Conservation (phyloP, 92 coral and sea anemone genomes). For the Actinostola sp. region DNA sequence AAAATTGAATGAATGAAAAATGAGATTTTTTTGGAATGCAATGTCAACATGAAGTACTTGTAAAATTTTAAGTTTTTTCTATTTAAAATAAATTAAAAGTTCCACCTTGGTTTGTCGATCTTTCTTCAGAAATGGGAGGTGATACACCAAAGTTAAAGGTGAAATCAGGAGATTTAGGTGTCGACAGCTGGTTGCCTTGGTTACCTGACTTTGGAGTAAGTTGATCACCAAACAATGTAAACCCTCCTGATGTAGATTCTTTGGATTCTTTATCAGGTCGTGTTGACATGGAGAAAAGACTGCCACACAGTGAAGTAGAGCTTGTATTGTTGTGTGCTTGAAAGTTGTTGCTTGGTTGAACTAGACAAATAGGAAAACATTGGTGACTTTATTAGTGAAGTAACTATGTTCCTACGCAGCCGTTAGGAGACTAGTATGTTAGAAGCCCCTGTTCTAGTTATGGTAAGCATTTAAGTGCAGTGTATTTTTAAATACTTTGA, state of each 20-base stretch:
- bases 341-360: slow-evolving; percentile 13
- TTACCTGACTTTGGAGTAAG: slow-evolving; percentile 23
- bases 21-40: not conserved
- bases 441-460: not conserved
- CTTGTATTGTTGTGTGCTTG: not conserved
- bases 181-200: slow-evolving; percentile 35
- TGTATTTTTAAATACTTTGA: not conserved
- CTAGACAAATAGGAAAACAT: not conserved
- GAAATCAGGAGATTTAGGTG: slow-evolving; percentile 49
- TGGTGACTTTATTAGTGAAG: not conserved
- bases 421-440: too few relatives aligned
- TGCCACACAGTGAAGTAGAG: slow-evolving; percentile 3
- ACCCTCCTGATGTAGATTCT: slow-evolving; percentile 27
- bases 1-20: not conserved
- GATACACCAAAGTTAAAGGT: slow-evolving; percentile 70
- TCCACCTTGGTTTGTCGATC: slow-evolving; percentile 21
- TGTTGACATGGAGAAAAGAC: slow-evolving; percentile 16
- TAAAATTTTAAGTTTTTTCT: too few relatives aligned
- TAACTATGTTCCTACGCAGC: too few relatives aligned
- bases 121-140: slow-evolving; percentile 29
- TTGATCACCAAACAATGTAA: slow-evolving; percentile 68
- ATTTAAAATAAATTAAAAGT: slow-evolving; percentile 65
- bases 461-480: not conserved
- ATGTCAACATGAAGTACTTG: not conserved
- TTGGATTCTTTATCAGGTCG: slow-evolving; percentile 20